phyloP scores from a whole-genome alignment of 2,888 invertebrate genomes.

The Aphelenchoides bicaudatus region DNA sequence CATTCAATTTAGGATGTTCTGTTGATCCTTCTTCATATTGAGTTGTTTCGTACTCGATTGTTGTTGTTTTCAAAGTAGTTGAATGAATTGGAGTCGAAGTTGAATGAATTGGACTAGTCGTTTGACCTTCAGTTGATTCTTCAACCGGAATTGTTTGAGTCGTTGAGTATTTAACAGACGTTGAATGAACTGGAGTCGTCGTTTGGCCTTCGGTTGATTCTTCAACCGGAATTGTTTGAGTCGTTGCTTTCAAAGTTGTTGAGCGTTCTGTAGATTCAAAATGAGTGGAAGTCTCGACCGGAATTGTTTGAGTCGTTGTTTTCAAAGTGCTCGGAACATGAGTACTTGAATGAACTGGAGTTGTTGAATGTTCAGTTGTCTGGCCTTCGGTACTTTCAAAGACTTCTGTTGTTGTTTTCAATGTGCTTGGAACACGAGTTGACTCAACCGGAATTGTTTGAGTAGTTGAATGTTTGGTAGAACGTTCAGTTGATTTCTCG shows the following conservation, averaged over 20 bases:
- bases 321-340: background rate
- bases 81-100: conserved; percentile 7
- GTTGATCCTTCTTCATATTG: background rate
- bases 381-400: background rate
- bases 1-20: background rate
- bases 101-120: conserved; percentile 1
- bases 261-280: background rate
- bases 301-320: background rate
- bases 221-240: background rate
- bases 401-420: background rate
- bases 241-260: background rate
- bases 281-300: background rate
- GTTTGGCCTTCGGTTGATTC: conserved; percentile 9
- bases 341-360: background rate
- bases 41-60: background rate
- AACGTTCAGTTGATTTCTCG: background rate
- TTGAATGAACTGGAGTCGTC: background rate
- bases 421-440: background rate
- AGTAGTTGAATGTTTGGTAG: background rate
- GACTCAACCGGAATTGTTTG: background rate
- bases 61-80: conserved; percentile 3
- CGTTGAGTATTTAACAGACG: background rate
- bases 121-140: too few relatives aligned
- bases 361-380: background rate
- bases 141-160: background rate